These are phyloP conservation scores for Selene dorsalis DNA, from an alignment of 2,797 vertebrate genomes.

Conservation along the genomic window DNA sequence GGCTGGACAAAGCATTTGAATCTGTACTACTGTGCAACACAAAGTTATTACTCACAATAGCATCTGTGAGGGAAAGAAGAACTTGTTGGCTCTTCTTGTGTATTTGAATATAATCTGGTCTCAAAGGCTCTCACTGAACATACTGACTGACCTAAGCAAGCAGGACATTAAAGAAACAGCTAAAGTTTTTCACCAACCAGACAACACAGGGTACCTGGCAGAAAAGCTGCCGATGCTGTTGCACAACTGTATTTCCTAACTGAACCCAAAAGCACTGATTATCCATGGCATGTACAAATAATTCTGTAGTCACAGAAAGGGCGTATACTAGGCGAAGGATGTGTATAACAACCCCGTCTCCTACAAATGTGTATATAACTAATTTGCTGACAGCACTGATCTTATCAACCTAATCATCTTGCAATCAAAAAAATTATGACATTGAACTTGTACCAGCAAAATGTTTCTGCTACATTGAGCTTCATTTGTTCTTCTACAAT, in stretches of 20 bases:
- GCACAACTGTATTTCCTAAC: neutral
- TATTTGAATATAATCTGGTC: neutral
- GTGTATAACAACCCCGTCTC: neutral
- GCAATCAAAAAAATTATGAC: neutral
- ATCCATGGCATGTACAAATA: neutral
- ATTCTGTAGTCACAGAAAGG: conserved; percentile 1
- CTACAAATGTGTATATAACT: neutral
- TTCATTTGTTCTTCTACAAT: neutral
- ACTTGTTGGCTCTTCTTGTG: neutral
- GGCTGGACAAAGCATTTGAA: conserved; percentile 1
- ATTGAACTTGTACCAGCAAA: neutral
- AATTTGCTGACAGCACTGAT: neutral
- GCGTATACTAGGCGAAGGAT: neutral
- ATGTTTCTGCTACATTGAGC: neutral
- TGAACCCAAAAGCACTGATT: neutral
- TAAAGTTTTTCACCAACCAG: neutral
- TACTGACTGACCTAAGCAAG: neutral
- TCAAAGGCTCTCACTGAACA: neutral
- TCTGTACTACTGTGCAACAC: neutral
- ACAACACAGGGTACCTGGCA: neutral
- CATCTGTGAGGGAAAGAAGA: neutral
- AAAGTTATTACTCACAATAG: neutral
- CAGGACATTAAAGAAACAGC: neutral
- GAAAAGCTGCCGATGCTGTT: neutral
- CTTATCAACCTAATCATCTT: neutral